Evolutionary conservation across 2,888 invertebrate species (phyloP), one percentile per base, ranked within the genome.

Genomic region (Sialis fuliginosa): DNA sequence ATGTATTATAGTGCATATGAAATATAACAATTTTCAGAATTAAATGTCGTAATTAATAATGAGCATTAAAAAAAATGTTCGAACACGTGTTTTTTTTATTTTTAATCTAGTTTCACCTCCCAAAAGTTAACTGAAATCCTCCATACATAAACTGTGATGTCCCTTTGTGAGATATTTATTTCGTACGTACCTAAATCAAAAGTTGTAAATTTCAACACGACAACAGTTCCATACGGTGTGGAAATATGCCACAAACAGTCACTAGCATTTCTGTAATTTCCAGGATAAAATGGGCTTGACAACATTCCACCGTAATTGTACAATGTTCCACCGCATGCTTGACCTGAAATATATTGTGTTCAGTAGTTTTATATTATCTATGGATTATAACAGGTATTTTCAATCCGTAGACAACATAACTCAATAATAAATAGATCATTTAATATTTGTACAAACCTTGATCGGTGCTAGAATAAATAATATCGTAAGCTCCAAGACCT

Each of bases 221-320:
- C 61, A 46, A 62, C 64, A 42, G 69, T 63, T 37, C 74, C 75
- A 32, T 62, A 60, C 0, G 81, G 79, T 10, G 79, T 79, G 31
- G 65, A 66, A 5, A 83, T 59, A 43, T 70, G 68, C 81, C 82
- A 82, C 3, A 60, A 60, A 57, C 86, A 87, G 33, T 66, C 60
- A 1, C 68, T 64, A 50, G 68, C 64, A 44, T 70, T 66, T 42
- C 77, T 70, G 52, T 75, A 72, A 51, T 67, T 65, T 10, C 65
- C 60, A 2, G 85, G 85, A 65, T 79, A 85, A 48, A 77, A 61
- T 0, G 85, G 83, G 56, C 82, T 84, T 3, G 74, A 70, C 48
- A 87, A 71, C 37, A 63, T 61, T 13, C 86, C 86, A 8, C 63
- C 70, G 39, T 69, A 70, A 53, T 76, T 78, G 54, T 69, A 77